phyloP scores from a whole-genome alignment of 1,140 invertebrate species.

The Bombyx mori region DNA sequence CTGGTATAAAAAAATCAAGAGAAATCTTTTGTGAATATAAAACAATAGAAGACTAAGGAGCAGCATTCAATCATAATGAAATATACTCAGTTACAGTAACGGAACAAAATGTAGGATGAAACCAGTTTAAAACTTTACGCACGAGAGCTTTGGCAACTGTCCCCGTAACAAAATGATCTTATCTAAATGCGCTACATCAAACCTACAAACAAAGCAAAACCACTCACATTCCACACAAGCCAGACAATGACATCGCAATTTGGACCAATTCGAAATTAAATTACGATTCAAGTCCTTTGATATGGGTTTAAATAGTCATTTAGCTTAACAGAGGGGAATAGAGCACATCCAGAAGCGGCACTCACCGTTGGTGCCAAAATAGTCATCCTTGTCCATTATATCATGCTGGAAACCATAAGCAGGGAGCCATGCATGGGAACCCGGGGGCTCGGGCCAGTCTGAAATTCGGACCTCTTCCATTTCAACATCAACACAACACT shows the following conservation, averaged over 20 bases:
- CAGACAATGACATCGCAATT: conserved; percentile 8
- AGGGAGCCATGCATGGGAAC: conserved; percentile 76
- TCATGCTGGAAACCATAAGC: conserved; percentile 77
- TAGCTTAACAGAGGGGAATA: no score
- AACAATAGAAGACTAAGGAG: no score
- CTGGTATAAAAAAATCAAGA: no score
- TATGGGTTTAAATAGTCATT: no score
- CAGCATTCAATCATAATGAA: no score
- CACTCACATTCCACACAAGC: conserved; percentile 17
- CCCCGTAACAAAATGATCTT: background rate
- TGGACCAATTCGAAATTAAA: background rate
- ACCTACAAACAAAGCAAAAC: conserved; percentile 15
- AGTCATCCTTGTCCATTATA: conserved; percentile 74
- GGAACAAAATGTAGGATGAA: no score
- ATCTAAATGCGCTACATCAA: conserved; percentile 5
- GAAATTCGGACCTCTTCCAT: conserved; percentile 76
- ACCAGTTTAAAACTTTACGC: no score
- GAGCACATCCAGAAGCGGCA: conserved; percentile 18
- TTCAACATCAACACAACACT: conserved; percentile 59
- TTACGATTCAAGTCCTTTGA: no score
- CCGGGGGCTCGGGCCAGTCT: conserved; percentile 76
- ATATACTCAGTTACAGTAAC: no score
- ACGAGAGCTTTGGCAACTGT: no score
- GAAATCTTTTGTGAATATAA: no score
- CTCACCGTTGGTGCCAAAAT: conserved; percentile 73